Evolutionary conservation across 2,113 vertebrate species (phyloP), one percentile per base, ranked within the genome.

Genomic region (Aptenodytes forsteri): DNA sequence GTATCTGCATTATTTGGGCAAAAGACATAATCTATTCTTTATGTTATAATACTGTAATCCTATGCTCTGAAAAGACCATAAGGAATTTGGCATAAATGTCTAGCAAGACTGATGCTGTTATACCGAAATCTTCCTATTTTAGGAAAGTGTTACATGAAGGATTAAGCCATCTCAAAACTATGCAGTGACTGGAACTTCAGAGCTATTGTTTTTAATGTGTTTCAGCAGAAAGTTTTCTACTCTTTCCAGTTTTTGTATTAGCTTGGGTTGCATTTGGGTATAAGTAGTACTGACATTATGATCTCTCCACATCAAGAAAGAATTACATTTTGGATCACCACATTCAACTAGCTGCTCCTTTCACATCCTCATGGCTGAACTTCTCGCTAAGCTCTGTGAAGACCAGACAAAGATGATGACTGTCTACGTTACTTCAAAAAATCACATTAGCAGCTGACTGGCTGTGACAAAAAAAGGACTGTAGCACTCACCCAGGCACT

Each of bases 401-500:
- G 18, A 46, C 44, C 7, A 13, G 56, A 36, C 2, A 30, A 52
- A 59, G 32, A 3, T 12, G 16, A 30, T 42, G 44, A 3, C 71
- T 88, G 11, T 5, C n/a, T 55, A 1, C 3, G 0, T 66, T 59
- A 61, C 32, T 80, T 59, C 7, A 36, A 9, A 59, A 89, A 90
- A 52, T 26, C 38, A 29, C 23, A 11, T 38, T 34, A 55, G 21
- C 8, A 17, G 13, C 62, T 64, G 38, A 17, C n/a, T 66, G 67
- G 10, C 72, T 66, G 27, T 54, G 44, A 30, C 21, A 21, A 11
- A 46, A 76, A 62, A 32, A 25, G 9, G 40, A 23, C 26, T 23
- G 26, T 29, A 62, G 38, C 0, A 0, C 11, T 88, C 36, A 32
- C 13, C 13, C 67, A 52, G 38, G 0, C 4, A 8, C 14, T 44